Conservation (phyloP, 2,797 vertebrate species). For the Tiaroga cobitis region DNA sequence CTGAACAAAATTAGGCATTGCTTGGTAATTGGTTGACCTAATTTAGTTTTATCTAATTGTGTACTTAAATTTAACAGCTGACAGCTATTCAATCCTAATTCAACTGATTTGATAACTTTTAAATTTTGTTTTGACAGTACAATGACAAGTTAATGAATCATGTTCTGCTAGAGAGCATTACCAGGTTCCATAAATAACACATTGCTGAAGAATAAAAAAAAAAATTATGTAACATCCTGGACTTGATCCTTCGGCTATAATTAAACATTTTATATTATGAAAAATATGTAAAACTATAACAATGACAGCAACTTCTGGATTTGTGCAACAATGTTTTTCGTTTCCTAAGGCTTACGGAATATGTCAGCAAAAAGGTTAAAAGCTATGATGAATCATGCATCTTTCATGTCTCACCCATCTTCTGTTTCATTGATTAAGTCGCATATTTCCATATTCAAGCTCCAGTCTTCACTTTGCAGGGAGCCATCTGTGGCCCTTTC, state of each 20-base stretch:
- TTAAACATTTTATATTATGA: not conserved
- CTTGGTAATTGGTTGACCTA: no score
- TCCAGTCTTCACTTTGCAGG: constrained; percentile 96
- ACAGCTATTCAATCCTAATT: no score
- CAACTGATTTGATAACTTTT: no score
- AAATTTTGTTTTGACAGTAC: not conserved
- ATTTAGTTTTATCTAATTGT: no score
- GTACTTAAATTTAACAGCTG: no score
- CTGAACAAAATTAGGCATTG: no score
- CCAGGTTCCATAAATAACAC: not conserved
- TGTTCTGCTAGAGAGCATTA: not conserved
- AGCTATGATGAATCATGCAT: not conserved
- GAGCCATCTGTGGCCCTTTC: constrained; percentile 97
- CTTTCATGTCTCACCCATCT: constrained; percentile 85
- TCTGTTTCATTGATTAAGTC: constrained; percentile 99
- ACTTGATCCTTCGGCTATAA: not conserved
- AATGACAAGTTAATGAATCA: not conserved
- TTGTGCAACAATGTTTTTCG: not conserved
- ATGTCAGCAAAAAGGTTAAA: not conserved
- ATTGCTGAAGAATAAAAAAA: not conserved
- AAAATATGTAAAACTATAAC: not conserved
- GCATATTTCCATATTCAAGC: constrained; percentile 99
- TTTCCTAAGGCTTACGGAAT: not conserved
- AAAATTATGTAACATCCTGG: not conserved
- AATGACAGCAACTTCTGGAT: constrained; percentile 2